Evolutionary conservation across 2,888 invertebrate genomes (phyloP).

Genomic region (Rambutsinella grinnellia): DNA sequence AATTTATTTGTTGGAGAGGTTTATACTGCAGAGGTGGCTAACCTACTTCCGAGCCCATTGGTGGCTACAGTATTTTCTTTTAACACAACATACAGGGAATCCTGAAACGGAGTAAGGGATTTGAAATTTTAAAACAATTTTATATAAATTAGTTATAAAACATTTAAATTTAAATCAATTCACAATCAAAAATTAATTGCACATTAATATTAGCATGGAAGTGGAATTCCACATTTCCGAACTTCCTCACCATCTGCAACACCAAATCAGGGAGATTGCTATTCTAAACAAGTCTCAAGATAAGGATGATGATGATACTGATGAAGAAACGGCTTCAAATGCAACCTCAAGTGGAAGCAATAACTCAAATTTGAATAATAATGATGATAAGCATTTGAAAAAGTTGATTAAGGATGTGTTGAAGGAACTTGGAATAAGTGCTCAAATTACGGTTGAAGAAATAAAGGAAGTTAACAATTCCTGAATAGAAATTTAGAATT

Average conservation of each 20-base stretch:
- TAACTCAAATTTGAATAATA: too few relatives aligned
- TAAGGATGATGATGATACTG: slow-evolving; percentile 22
- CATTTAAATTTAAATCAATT: background rate
- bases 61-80: slow-evolving; percentile 38
- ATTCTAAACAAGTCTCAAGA: slow-evolving; percentile 19
- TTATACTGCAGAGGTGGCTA: slow-evolving; percentile 50
- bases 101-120: too few relatives aligned
- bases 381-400: too few relatives aligned
- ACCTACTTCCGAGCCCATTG: slow-evolving; percentile 8
- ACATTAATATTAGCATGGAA: too few relatives aligned
- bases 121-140: background rate
- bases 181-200: too few relatives aligned
- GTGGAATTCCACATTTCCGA: slow-evolving; percentile 20
- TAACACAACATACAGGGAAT: too few relatives aligned
- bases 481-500: too few relatives aligned
- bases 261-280: slow-evolving; percentile 23
- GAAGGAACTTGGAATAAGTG: background rate
- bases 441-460: too few relatives aligned
- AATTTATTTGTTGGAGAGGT: slow-evolving; percentile 61
- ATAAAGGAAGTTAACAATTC: too few relatives aligned
- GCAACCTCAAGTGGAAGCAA: too few relatives aligned
- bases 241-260: slow-evolving; percentile 30
- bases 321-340: too few relatives aligned
- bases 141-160: too few relatives aligned
- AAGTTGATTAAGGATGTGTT: background rate